Evolutionary conservation across 2,888 invertebrate genomes (phyloP).

Genomic region (Drosophila paramelanica): DNA sequence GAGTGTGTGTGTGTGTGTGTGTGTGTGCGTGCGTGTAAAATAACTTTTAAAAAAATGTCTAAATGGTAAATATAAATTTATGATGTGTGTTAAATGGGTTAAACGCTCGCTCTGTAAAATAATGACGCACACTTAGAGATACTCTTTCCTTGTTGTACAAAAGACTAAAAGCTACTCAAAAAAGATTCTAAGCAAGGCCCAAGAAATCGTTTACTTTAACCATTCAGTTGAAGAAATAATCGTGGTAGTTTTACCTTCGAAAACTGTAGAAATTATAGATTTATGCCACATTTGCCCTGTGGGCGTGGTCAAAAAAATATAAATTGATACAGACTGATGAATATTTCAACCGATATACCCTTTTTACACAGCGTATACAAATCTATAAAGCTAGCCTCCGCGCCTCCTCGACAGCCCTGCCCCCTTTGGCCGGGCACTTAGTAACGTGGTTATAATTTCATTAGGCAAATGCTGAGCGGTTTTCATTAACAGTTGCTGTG

Average conservation of each 20-base stretch:
- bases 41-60: constrained; percentile 38
- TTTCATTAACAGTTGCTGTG: constrained; percentile 76
- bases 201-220: too few species aligned
- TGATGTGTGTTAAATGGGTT: constrained; percentile 78
- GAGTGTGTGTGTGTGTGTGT: constrained; percentile 11
- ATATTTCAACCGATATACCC: not conserved
- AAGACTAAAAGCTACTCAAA: too few species aligned
- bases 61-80: constrained; percentile 53
- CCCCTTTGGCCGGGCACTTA: constrained; percentile 52
- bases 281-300: too few species aligned
- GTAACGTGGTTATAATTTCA: constrained; percentile 73
- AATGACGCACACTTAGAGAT: too few species aligned
- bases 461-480: constrained; percentile 77
- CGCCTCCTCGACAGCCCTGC: not conserved
- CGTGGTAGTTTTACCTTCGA: too few species aligned
- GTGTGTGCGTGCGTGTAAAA: constrained; percentile 50
- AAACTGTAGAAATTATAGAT: too few species aligned
- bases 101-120: constrained; percentile 27
- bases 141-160: too few species aligned
- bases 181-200: too few species aligned
- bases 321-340: too few species aligned
- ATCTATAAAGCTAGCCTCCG: too few species aligned
- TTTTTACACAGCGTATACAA: not conserved
- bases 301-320: too few species aligned
- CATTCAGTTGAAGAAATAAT: too few species aligned